Evolutionary conservation across 2,888 invertebrate genomes (phyloP).

Genomic region (Glyphotaelius pellucidus): DNA sequence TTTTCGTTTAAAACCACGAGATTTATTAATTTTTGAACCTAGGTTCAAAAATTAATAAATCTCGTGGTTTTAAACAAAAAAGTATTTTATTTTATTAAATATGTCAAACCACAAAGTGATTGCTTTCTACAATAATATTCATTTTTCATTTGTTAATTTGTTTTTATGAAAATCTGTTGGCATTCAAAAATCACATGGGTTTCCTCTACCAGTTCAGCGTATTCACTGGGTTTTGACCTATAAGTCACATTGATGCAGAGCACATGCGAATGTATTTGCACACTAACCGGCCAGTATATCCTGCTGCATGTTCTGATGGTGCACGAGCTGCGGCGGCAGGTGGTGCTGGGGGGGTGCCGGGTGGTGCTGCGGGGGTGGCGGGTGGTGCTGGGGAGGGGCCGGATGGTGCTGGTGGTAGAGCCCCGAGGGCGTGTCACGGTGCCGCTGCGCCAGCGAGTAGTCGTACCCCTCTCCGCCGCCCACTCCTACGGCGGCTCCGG

Average conservation of each 20-base stretch:
- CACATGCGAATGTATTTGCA: background rate
- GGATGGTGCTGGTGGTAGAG: constrained; percentile 77
- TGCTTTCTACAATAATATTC: too few species aligned
- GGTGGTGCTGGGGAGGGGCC: constrained; percentile 75
- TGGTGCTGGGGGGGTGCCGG: constrained; percentile 76
- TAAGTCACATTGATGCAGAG: background rate
- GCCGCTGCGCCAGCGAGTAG: constrained; percentile 83
- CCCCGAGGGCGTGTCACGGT: constrained; percentile 67
- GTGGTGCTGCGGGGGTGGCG: constrained; percentile 57
- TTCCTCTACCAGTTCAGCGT: constrained; percentile 5
- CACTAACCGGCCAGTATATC: constrained; percentile 66
- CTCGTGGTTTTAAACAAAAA: too few species aligned
- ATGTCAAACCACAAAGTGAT: too few species aligned
- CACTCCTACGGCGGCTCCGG: constrained; percentile 71
- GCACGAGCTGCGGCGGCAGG: constrained; percentile 57
- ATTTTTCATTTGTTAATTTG: too few species aligned
- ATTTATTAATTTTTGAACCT: too few species aligned
- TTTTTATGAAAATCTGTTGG: too few species aligned
- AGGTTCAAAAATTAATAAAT: too few species aligned
- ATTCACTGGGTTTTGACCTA: background rate
- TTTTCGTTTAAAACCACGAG: too few species aligned
- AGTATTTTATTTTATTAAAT: too few species aligned
- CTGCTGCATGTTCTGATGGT: constrained; percentile 64
- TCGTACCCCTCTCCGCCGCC: constrained; percentile 78
- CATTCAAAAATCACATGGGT: background rate